phyloP scores from a whole-genome alignment of 2,888 invertebrate genomes.

The Oasisia sp. region DNA sequence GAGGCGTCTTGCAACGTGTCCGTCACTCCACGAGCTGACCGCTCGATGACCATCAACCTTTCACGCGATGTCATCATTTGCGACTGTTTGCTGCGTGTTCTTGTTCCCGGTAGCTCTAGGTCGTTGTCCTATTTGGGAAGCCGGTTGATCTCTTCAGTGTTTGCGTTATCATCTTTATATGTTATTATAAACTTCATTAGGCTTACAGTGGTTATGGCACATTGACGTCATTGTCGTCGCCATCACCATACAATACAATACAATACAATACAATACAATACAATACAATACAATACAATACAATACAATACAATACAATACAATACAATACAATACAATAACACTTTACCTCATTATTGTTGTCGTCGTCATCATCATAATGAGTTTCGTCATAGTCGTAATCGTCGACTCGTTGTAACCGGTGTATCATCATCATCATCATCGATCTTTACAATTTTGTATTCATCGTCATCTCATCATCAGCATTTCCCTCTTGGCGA shows the following conservation, averaged over 20 bases:
- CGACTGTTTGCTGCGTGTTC: too few species aligned
- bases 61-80: neutral
- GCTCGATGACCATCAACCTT: neutral
- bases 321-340: too few species aligned
- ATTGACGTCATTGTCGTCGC: too few species aligned
- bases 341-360: too few species aligned
- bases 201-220: too few species aligned
- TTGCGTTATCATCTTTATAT: neutral
- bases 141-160: neutral
- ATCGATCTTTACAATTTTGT: neutral
- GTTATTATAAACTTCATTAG: neutral
- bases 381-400: neutral
- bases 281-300: too few species aligned
- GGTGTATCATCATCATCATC: neutral
- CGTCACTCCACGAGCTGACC: neutral
- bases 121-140: neutral
- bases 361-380: neutral
- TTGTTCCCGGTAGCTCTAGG: too few species aligned
- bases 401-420: neutral
- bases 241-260: too few species aligned
- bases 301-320: too few species aligned
- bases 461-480: neutral
- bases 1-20: slow-evolving; percentile 28
- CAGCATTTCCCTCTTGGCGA: too few species aligned
- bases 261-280: too few species aligned